Percentiles rank a stretch among this genome's conserved stretches.
Evolutionary conservation across 2,113 vertebrate genomes (phyloP).

Genomic region (Psilopsiagon aymara): DNA sequence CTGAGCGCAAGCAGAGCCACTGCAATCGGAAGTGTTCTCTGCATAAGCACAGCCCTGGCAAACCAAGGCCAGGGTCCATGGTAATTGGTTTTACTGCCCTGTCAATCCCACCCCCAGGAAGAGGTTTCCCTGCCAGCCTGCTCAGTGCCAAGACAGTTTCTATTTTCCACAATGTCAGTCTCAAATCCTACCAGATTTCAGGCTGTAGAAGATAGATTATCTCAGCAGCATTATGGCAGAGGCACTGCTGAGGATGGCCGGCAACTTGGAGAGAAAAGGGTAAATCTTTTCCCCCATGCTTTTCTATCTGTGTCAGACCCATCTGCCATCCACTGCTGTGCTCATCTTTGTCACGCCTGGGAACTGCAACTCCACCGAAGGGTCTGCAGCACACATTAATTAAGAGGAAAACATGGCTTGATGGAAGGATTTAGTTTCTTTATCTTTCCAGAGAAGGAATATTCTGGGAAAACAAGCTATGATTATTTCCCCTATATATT

Average conservation of each 20-base stretch:
- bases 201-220: neutral
- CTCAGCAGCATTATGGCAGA: neutral
- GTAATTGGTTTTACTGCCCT: neutral
- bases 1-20: neutral
- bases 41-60: neutral
- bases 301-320: neutral
- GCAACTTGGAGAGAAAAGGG: slow-evolving; percentile 18
- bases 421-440: neutral
- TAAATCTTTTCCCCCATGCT: neutral
- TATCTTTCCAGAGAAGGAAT: neutral
- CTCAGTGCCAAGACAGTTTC: slow-evolving; percentile 7
- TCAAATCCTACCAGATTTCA: slow-evolving; percentile 32
- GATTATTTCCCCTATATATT: neutral
- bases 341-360: neutral
- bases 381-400: neutral
- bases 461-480: neutral
- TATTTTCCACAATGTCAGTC: slow-evolving; percentile 42
- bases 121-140: slow-evolving; percentile 6
- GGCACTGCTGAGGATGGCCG: neutral
- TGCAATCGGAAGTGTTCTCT: neutral
- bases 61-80: accelerated
- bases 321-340: neutral
- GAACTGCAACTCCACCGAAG: accelerated
- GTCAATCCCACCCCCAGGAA: slow-evolving; percentile 16
- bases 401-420: neutral